Base-by-base conservation (phyloP, 2,113 vertebrate species). In the Bos javanicus region DNA sequence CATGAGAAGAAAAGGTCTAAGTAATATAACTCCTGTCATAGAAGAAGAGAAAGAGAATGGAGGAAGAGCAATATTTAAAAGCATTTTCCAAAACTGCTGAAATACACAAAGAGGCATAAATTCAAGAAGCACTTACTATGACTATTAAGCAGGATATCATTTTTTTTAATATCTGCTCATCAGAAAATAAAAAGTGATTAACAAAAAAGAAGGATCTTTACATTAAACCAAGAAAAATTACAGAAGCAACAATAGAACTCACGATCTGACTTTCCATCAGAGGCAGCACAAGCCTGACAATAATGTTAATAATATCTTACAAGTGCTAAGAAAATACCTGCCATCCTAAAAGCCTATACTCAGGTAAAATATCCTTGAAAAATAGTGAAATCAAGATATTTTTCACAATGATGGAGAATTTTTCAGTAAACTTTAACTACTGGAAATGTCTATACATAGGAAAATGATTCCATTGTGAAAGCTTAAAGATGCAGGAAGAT, bases 311-410 rank as follows among this genome's bases (percentile, higher is more conserved):
- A 67, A 5, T 43, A 94, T 57, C 43, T 56, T 91, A 17, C 56
- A 94, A 97, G 59, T 30, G 26, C 23, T 87, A 26, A 71, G 60
- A 67, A 54, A 56, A 91, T 94, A 95, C 52, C 4, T 82, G 23
- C 5, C 39, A 94, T 89, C 86, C 60, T 90, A 85, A 84, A 90
- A 52, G 62, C 30, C 50, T 57, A 94, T 83, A 96, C 54, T 88
- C 64, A 98, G 76, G 90, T 92, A 96, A 97, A 86, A 64, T 96
- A 57, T 28, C 80, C 80, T 93, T 92, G 33, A 82, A 94, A 88
- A 87, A 64, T 36, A 86, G 3, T 67, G 28, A 91, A 82, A 78
- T 90, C 6, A 95, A 93, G 52, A 81, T 52, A 26, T 78, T 92
- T 87, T 67, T 82, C 52, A 96, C 71, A 80, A 83, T 93, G 94